A percentile compares a stretch with the other conserved stretches of the same genome.
phyloP scores from a whole-genome alignment of 2,113 vertebrate genomes.

The Sciurus niger region DNA sequence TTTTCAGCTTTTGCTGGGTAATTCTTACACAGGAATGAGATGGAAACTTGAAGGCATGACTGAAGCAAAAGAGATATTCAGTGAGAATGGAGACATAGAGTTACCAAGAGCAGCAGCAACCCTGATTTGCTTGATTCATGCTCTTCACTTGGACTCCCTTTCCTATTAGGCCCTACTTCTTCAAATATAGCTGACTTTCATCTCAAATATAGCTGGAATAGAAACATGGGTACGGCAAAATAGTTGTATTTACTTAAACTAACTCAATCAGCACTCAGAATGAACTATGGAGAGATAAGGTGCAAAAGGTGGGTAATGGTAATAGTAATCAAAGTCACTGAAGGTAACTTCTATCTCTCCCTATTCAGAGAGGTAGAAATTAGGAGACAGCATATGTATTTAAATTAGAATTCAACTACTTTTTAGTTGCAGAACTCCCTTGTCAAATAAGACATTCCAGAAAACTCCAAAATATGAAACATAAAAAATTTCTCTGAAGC shows the following conservation, averaged over 20 bases:
- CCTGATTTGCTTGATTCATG: neutral
- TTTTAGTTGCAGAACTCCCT: neutral
- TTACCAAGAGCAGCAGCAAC: accelerated
- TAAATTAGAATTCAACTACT: neutral
- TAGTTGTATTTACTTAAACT: neutral
- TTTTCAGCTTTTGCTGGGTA: neutral
- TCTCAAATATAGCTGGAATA: neutral
- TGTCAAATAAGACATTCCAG: conserved; percentile 19
- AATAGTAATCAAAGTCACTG: neutral
- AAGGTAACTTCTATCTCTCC: neutral
- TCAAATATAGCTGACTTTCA: neutral
- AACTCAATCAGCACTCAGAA: neutral
- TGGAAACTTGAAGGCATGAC: neutral
- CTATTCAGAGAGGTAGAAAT: neutral
- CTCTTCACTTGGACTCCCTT: neutral
- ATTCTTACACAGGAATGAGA: neutral
- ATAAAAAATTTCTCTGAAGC: neutral
- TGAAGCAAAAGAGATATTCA: neutral
- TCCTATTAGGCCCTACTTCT: neutral
- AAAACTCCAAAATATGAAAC: neutral
- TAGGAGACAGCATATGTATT: neutral
- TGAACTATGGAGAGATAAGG: neutral
- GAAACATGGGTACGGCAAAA: neutral
- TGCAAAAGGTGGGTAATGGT: neutral
- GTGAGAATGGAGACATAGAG: neutral